Percentiles rank a stretch among this genome's conserved stretches.
phyloP scores from a whole-genome alignment of 1,140 invertebrate genomes.

The Cydia amplana region DNA sequence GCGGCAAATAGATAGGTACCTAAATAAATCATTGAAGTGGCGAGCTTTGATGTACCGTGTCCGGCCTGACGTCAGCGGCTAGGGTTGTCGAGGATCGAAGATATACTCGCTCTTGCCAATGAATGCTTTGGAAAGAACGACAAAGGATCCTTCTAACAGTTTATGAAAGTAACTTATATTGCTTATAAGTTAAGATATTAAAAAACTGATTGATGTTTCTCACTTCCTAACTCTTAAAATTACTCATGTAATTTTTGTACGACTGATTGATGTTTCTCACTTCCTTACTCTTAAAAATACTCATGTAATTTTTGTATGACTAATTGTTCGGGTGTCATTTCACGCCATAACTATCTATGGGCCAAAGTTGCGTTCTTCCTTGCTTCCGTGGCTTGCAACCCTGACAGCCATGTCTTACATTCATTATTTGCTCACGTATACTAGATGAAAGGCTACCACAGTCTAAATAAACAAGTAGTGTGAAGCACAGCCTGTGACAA shows the following conservation, averaged over 20 bases:
- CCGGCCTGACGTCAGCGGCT: slow-evolving; percentile 59
- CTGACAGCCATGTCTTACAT: slow-evolving; percentile 61
- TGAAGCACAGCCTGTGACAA: slow-evolving; percentile 58
- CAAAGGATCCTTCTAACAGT: background rate
- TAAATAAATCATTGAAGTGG: slow-evolving; percentile 65
- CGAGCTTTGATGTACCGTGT: slow-evolving; percentile 70
- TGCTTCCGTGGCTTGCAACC: slow-evolving; percentile 23
- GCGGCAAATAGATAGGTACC: slow-evolving; percentile 54
- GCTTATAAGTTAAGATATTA: no score
- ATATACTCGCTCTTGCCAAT: background rate
- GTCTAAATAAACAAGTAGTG: slow-evolving; percentile 77
- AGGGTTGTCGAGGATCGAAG: background rate
- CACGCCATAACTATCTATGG: no score
- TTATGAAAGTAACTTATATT: background rate
- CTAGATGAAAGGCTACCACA: slow-evolving; percentile 71
- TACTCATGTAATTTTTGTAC: no score
- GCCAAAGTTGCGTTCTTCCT: background rate
- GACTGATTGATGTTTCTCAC: no score
- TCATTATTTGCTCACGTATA: slow-evolving; percentile 74
- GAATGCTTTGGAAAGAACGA: background rate
- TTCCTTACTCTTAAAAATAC: no score
- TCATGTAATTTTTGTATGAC: no score
- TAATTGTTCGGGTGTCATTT: no score
- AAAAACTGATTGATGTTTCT: no score
- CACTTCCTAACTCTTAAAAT: no score